Evolutionary conservation across 2,888 invertebrate genomes (phyloP), one percentile per base, ranked within the genome.

Genomic region (Zelleria hepariella): DNA sequence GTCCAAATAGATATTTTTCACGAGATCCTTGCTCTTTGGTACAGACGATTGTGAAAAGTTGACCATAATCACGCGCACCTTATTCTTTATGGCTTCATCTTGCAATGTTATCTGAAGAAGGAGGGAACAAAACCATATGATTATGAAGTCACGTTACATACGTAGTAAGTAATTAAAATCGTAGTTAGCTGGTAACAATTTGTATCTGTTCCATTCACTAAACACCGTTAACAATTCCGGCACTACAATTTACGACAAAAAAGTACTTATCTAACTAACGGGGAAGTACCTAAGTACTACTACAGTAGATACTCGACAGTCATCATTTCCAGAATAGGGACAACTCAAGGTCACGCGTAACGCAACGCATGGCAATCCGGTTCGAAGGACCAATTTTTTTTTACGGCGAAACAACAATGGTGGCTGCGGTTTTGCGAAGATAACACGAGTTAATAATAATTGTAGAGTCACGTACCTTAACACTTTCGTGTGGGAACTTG

Each of bases 401-500:
- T 49, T 49, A 49, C 49, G 49, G 4, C 18, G 49, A 49, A 49
- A 49, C 2, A 18, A 49, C 49, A 49, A 49, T 49, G 49, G 49
- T 20, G n/a, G 6, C 18, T 20, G 21, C 20, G 49, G 1, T 10
- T n/a, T n/a, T n/a, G 3, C 32, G 7, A 5, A 2, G 25, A 6
- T 2, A n/a, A 20, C 20, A 20, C 8, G 4, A n/a, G 32, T 20
- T 26, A 8, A 27, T 56, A 8, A 42, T 56, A 10, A 21, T 21
- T 15, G 24, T 4, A 25, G 47, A 55, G 56, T 26, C 26, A 48
- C 66, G 58, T 63, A 82, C 82, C 76, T 83, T 83, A 20, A 83
- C 89, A 68, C 89, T 89, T 66, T 89, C 89, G 64, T 89, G 89
- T 4, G 86, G 89, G 70, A 88, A 89, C 68, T 89, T 89, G 63